These are phyloP conservation scores for Hirundo rustica DNA, from an alignment of 2,797 vertebrate genomes.

Conservation along the genomic window DNA sequence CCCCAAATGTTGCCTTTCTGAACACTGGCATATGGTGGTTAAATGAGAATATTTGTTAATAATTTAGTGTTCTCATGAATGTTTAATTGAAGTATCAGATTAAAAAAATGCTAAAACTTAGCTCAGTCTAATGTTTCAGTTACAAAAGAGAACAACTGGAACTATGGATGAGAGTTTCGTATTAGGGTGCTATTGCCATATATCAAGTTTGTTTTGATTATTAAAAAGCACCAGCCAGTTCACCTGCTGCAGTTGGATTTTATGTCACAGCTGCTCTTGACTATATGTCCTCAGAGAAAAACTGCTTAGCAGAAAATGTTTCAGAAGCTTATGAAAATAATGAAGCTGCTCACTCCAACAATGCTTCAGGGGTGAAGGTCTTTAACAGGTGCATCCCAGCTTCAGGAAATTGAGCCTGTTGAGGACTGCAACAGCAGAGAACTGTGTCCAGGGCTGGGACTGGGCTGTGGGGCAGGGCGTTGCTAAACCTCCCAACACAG, in stretches of 20 bases:
- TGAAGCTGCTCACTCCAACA: not conserved
- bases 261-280: not conserved
- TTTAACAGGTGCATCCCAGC: not conserved
- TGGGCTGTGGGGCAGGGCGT: rapidly evolving
- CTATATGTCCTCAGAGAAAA: not conserved
- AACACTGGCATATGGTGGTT: not conserved
- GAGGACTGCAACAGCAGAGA: not conserved
- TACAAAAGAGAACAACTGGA: conserved; percentile 33
- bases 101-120: conserved; percentile 62
- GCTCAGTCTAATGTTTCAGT: conserved; percentile 52
- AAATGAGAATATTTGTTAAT: conserved; percentile 71
- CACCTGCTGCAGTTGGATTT: not conserved
- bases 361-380: not conserved
- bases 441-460: not conserved
- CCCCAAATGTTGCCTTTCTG: conserved; percentile 1
- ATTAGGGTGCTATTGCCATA: not conserved
- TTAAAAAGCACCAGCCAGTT: not conserved
- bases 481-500: not conserved
- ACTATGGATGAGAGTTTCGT: not conserved
- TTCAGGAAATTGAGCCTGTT: not conserved
- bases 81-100: conserved; percentile 74
- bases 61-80: conserved; percentile 75
- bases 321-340: not conserved
- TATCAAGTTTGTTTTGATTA: not conserved
- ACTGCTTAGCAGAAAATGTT: not conserved